Evolutionary conservation across 1,140 invertebrate genomes (phyloP).

Genomic region (Pogonognathellus flavescens): DNA sequence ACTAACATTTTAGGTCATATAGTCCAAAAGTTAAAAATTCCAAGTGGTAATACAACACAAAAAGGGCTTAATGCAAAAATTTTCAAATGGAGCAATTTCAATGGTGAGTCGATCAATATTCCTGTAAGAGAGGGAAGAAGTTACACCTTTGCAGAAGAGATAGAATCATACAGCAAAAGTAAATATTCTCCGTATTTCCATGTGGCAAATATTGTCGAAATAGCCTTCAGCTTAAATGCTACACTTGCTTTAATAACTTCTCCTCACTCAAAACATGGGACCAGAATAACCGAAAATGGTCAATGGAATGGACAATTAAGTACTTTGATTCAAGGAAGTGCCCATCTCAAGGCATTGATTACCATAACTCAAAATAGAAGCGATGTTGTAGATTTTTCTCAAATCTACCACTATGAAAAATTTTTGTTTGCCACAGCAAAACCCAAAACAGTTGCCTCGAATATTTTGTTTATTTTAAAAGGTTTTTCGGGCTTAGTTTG

Average conservation of each 20-base stretch:
- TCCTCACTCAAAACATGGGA: background rate
- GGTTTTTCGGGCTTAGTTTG: background rate
- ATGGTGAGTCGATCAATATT: background rate
- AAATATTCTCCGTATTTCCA: background rate
- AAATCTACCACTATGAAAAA: background rate
- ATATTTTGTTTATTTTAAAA: background rate
- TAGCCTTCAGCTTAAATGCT: background rate
- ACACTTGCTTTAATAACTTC: background rate
- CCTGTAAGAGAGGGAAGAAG: background rate
- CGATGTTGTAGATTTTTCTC: background rate
- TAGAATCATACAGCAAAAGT: background rate
- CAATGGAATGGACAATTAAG: background rate
- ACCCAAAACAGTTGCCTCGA: background rate
- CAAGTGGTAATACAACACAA: too few species aligned
- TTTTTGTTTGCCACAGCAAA: background rate
- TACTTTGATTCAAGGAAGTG: background rate
- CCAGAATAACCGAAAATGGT: background rate
- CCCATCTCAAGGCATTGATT: background rate
- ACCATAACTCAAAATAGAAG: background rate
- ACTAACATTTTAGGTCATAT: too few species aligned
- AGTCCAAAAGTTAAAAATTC: too few species aligned
- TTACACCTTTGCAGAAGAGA: background rate
- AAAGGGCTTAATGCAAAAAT: too few species aligned
- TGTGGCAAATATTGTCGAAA: background rate
- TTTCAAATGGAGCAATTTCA: background rate